Percentiles rank a stretch among this genome's conserved stretches.
Evolutionary conservation across 2,888 invertebrate genomes (phyloP).

Genomic region (Pollenia amentaria): DNA sequence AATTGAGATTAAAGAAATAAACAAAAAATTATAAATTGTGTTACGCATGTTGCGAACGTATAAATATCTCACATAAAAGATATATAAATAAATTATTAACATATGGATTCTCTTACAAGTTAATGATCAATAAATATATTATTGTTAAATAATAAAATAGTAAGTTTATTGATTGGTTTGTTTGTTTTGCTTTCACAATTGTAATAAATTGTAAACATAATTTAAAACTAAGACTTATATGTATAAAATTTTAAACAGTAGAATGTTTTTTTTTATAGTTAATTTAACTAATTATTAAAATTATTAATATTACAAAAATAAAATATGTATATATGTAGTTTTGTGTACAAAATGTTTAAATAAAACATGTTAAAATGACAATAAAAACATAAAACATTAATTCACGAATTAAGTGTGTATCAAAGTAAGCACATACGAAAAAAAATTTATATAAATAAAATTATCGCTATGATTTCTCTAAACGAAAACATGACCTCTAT

Average conservation of each 20-base stretch:
- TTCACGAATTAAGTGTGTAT: not conserved
- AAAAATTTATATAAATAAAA: not conserved
- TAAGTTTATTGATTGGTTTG: conserved; percentile 49
- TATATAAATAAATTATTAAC: conserved; percentile 52
- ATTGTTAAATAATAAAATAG: conserved; percentile 48
- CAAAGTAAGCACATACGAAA: not conserved
- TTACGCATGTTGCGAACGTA: conserved; percentile 20
- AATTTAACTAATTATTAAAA: conserved; percentile 35
- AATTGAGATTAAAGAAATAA: conserved; percentile 57
- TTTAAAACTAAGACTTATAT: conserved; percentile 35
- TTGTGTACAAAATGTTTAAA: conserved; percentile 21
- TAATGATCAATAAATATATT: conserved; percentile 24
- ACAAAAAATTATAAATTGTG: conserved; percentile 29
- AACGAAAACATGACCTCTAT: not conserved
- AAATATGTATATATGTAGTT: not conserved
- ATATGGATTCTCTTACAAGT: conserved; percentile 40
- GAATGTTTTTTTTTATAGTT: conserved; percentile 3
- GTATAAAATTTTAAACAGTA: conserved; percentile 23
- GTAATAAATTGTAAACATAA: conserved; percentile 72
- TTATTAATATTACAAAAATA: conserved; percentile 10
- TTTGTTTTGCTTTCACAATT: conserved; percentile 64
- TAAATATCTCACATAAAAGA: conserved; percentile 35
- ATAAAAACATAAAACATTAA: conserved; percentile 9
- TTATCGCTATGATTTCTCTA: conserved; percentile 14
- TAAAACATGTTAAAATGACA: not conserved